Conservation (phyloP, 2,888 invertebrate genomes). For the Eristalis intricaria region DNA sequence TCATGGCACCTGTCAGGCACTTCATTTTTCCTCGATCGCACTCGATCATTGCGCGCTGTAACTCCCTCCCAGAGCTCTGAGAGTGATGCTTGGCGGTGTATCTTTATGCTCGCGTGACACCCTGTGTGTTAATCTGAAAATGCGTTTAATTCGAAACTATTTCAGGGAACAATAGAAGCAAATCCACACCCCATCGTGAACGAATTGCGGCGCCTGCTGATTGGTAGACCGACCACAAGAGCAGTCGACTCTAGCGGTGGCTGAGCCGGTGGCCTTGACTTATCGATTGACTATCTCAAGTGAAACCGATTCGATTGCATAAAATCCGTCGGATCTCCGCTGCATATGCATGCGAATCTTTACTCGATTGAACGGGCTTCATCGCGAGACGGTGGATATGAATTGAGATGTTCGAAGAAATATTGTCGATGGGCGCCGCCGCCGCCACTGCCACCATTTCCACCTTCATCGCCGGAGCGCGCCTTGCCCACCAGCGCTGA, state of each 20-base stretch:
- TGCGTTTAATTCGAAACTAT: conserved; percentile 16
- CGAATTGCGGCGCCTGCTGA: background rate
- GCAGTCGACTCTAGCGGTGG: background rate
- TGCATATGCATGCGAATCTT: conserved; percentile 40
- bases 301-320: conserved; percentile 32
- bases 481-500: conserved; percentile 30
- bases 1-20: conserved; percentile 42
- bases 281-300: conserved; percentile 32
- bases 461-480: background rate
- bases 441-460: background rate
- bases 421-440: conserved; percentile 18
- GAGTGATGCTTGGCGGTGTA: background rate
- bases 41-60: conserved; percentile 2
- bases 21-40: conserved; percentile 38
- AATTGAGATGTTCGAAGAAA: conserved; percentile 58
- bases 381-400: conserved; percentile 20
- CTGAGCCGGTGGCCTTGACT: conserved; percentile 46
- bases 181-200: conserved; percentile 27
- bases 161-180: conserved; percentile 15
- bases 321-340: conserved; percentile 16
- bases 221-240: conserved; percentile 11
- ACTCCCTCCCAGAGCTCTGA: background rate
- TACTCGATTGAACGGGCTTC: conserved; percentile 12
- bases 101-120: background rate
- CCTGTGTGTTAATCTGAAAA: conserved; percentile 19